A percentile compares a stretch with the other conserved stretches of the same genome.
phyloP scores from a whole-genome alignment of 1,140 invertebrate genomes.

The Apis florea region DNA sequence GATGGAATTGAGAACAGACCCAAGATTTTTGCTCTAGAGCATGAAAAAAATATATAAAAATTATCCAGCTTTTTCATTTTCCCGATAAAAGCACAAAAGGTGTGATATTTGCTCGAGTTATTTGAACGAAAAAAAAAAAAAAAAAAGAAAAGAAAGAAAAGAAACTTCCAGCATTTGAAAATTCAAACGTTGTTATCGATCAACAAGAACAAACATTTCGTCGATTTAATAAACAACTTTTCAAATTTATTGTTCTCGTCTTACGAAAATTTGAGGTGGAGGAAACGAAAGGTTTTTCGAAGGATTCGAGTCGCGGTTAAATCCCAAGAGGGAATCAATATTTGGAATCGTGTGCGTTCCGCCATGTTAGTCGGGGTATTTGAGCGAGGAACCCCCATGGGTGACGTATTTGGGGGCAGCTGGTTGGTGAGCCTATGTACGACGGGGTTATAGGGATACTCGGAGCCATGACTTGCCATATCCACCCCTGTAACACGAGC shows the following conservation, averaged over 20 bases:
- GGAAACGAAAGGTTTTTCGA: constrained; percentile 19
- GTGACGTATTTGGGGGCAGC: constrained; percentile 73
- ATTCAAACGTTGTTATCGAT: too few species aligned
- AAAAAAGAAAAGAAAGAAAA: too few species aligned
- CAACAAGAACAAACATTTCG: too few species aligned
- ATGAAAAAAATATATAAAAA: constrained; percentile 23
- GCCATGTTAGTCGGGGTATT: constrained; percentile 73
- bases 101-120: not conserved
- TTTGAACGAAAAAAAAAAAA: too few species aligned
- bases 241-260: too few species aligned
- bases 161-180: too few species aligned
- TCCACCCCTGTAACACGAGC: constrained; percentile 75
- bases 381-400: constrained; percentile 66
- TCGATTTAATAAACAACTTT: too few species aligned
- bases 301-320: constrained; percentile 25
- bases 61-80: not conserved
- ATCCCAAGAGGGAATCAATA: constrained; percentile 77
- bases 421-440: constrained; percentile 63
- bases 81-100: not conserved
- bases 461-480: constrained; percentile 76
- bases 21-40: not conserved
- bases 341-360: constrained; percentile 74
- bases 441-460: constrained; percentile 71
- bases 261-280: not conserved
- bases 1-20: constrained; percentile 50